phyloP scores from a whole-genome alignment of 2,797 vertebrate species.

The Leucoraja ocellata region DNA sequence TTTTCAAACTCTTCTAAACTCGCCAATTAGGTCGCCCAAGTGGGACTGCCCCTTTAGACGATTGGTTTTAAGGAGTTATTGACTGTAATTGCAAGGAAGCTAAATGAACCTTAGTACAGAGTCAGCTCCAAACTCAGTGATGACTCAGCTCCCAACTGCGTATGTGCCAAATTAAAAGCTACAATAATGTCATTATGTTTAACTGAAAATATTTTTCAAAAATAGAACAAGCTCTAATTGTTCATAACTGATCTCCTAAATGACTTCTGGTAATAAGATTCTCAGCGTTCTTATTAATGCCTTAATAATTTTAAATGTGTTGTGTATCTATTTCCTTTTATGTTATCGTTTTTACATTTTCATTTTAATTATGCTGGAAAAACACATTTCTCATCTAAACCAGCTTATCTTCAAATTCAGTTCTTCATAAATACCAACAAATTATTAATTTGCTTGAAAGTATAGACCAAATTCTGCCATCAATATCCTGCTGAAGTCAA shows the following conservation, averaged over 20 bases:
- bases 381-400: background rate
- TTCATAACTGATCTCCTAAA: background rate
- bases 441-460: background rate
- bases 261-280: background rate
- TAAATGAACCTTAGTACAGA: background rate
- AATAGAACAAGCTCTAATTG: background rate
- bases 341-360: background rate
- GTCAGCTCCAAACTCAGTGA: background rate
- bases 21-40: no score
- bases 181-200: slow-evolving; percentile 6
- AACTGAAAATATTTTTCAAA: background rate
- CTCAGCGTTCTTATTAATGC: slow-evolving; percentile 3
- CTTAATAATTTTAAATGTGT: background rate
- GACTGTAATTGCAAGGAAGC: slow-evolving; percentile 26
- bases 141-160: background rate
- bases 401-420: background rate
- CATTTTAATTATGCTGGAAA: background rate
- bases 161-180: background rate
- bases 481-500: background rate
- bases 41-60: background rate
- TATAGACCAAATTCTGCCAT: background rate
- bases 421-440: background rate
- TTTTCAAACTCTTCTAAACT: no score
- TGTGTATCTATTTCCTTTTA: background rate
- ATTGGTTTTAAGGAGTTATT: slow-evolving; percentile 19